Evolutionary conservation across 2,113 vertebrate species (phyloP), one percentile per base, ranked within the genome.

Genomic region (Seriola quinqueradiata): DNA sequence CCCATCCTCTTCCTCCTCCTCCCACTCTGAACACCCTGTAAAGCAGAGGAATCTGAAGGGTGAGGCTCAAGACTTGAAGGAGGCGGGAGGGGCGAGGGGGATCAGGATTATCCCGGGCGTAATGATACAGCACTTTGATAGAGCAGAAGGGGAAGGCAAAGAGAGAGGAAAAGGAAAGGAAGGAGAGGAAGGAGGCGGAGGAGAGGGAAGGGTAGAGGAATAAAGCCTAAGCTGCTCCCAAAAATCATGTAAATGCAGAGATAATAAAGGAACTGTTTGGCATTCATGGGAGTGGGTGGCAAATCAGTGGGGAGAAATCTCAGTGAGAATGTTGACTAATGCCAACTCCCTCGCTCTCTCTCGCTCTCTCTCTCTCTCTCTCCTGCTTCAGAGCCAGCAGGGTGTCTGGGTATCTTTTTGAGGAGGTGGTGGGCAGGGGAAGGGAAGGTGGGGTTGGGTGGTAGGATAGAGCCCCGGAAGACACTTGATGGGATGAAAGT

Each of bases 91-190:
- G 9, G 59, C 25, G 25, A 81, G 69, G 81, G 81, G 83, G 81
- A 73, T 68, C 61, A 58, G 93, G 90, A 95, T 95, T 94, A 95
- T 93, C 84, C 93, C 81, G 76, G 25, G 83, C 80, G 83, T 93
- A 95, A 94, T 95, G 95, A 96, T 93, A 91, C 93, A 89, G 90
- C 92, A 93, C 90, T 94, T 93, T 94, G 91, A 94, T 92, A 89
- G 81, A 85, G 86, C 69, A 90, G 61, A 82, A 77, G 65, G 59
- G 63, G 42, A 64, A 79, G 34, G 50, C 10, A 38, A 34, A 66
- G 64, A 57, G 32, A n/a, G 28, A 64, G 60, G 63, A 44, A 7
- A 63, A 5, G 50, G 21, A 65, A 66, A 58, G 74, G 59, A 34
- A 61, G 19, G 44, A 42, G 65, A 58, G 34, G 11, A 34, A n/a